A percentile compares a stretch with the other conserved stretches of the same genome.
Evolutionary conservation across 2,888 invertebrate species (phyloP).

Genomic region (Drosophila subquinaria): DNA sequence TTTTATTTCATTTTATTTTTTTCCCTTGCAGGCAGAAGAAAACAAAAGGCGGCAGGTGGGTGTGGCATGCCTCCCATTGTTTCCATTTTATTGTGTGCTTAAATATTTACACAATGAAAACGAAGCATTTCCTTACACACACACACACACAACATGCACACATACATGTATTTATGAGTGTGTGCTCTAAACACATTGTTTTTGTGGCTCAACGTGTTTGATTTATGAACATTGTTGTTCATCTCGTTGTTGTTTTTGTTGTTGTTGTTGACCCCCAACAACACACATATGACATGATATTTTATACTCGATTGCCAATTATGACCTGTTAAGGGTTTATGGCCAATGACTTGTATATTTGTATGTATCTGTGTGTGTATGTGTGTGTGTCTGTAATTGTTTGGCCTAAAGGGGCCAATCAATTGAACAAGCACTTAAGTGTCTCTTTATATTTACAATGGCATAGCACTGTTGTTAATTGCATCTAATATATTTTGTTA

Average conservation of each 20-base stretch:
- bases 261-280: constrained; percentile 48
- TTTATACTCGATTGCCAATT: constrained; percentile 74
- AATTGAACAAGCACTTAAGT: constrained; percentile 51
- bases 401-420: constrained; percentile 42
- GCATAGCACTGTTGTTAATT: constrained; percentile 41
- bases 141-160: constrained; percentile 15
- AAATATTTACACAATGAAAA: constrained; percentile 78
- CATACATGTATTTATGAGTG: constrained; percentile 40
- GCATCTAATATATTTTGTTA: constrained; percentile 16
- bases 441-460: constrained; percentile 15
- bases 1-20: background rate
- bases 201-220: constrained; percentile 62
- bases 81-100: constrained; percentile 76
- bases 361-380: background rate
- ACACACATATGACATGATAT: constrained; percentile 64
- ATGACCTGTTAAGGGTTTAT: constrained; percentile 73
- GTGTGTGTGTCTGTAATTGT: constrained; percentile 44
- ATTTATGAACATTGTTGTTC: constrained; percentile 58
- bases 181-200: constrained; percentile 43
- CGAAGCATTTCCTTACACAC: constrained; percentile 59
- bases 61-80: constrained; percentile 52
- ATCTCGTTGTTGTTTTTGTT: constrained; percentile 16
- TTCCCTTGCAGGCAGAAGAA: background rate
- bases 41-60: background rate
- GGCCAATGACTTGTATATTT: constrained; percentile 45